Percentiles rank a stretch among this genome's conserved stretches.
phyloP scores from a whole-genome alignment of 2,888 invertebrate species.

The Leptarthrus brevirostris region DNA sequence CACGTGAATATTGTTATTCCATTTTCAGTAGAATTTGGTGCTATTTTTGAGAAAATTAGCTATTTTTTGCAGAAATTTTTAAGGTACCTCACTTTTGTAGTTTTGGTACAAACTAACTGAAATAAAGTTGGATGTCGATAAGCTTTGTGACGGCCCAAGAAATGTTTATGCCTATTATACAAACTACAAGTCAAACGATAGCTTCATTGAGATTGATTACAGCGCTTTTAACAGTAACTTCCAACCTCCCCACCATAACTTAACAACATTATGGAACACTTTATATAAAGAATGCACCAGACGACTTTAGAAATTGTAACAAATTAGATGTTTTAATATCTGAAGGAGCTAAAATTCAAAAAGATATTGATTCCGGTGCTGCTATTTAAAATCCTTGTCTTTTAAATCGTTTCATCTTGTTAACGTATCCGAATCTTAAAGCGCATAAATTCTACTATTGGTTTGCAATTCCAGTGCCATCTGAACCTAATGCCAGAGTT shows the following conservation, averaged over 20 bases:
- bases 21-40: no score
- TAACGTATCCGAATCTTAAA: conserved; percentile 95
- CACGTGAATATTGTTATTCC: no score
- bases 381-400: conserved; percentile 78
- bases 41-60: no score
- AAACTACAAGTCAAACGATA: no score
- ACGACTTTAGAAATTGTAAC: conserved; percentile 86
- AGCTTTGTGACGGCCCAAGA: no score
- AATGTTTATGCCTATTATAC: no score
- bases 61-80: no score
- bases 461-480: conserved; percentile 92
- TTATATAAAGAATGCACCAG: conserved; percentile 90
- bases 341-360: conserved; percentile 76
- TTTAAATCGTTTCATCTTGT: conserved; percentile 80
- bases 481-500: conserved; percentile 70
- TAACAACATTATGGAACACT: conserved; percentile 77
- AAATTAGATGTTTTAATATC: conserved; percentile 79
- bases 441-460: conserved; percentile 94
- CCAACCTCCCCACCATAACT: conserved; percentile 67
- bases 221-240: conserved; percentile 68
- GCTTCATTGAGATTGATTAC: no score
- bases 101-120: no score
- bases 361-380: conserved; percentile 74
- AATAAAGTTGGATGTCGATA: no score
- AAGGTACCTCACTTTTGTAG: no score